Conservation (phyloP, 2,113 vertebrate species). For the Trinectes maculatus region DNA sequence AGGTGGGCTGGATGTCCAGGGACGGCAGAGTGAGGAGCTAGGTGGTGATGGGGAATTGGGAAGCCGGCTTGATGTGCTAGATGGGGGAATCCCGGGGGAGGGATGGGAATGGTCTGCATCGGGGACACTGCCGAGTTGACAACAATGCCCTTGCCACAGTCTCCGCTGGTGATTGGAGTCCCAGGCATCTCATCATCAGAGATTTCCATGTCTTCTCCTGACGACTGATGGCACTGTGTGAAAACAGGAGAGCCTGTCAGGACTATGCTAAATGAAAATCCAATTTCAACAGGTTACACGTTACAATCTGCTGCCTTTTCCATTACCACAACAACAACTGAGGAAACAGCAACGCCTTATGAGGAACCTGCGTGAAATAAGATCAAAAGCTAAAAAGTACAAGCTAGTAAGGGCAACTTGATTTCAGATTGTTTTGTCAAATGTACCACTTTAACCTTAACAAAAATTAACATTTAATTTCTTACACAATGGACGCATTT, state of each 20-base stretch:
- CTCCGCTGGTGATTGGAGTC: constrained; percentile 86
- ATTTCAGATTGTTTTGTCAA: not conserved
- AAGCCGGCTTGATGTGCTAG: constrained; percentile 84
- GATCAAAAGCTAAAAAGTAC: too few relatives aligned
- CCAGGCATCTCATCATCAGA: constrained; percentile 95
- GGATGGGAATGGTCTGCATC: constrained; percentile 84
- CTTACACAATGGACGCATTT: not conserved
- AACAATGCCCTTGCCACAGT: constrained; percentile 93
- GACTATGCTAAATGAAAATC: not conserved
- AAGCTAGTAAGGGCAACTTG: not conserved
- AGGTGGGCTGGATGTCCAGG: constrained; percentile 73
- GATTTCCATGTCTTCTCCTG: constrained; percentile 99
- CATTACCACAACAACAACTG: not conserved
- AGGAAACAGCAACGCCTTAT: not conserved
- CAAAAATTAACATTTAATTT: too few relatives aligned
- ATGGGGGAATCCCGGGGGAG: constrained; percentile 86
- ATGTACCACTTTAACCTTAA: not conserved
- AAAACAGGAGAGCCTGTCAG: constrained; percentile 24
- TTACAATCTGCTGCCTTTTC: not conserved
- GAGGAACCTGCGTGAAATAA: too few relatives aligned
- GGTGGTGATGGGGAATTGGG: constrained; percentile 75
- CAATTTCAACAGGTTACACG: not conserved
- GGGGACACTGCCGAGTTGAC: constrained; percentile 89
- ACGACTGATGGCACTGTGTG: constrained; percentile 89
- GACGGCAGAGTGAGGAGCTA: constrained; percentile 76